A percentile compares a stretch with the other conserved stretches of the same genome.
Conservation (phyloP, 2,797 vertebrate species). For the Gobio occitaniae region DNA sequence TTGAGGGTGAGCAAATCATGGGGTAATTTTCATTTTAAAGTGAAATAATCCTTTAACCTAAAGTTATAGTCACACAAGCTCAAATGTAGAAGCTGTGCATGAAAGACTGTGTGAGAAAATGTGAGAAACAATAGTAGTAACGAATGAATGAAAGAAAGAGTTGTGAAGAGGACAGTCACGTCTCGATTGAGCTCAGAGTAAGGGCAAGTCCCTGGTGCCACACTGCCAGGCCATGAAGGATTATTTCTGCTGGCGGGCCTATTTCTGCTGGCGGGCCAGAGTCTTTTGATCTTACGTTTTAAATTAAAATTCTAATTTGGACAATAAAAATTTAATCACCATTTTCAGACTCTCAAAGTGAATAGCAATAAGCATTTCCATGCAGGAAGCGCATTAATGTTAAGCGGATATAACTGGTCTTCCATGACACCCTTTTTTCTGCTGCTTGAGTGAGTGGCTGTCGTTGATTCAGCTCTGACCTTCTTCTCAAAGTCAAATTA, state of each 20-base stretch:
- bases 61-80: conserved; percentile 8
- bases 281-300: conserved; percentile 90
- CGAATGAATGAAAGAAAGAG: conserved; percentile 10
- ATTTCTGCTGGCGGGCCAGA: conserved; percentile 77
- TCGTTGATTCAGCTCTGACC: conserved; percentile 84
- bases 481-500: conserved; percentile 62
- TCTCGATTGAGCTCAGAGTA: conserved; percentile 35
- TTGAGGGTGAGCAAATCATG: no score
- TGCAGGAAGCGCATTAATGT: conserved; percentile 47
- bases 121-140: conserved; percentile 28
- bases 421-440: conserved; percentile 49
- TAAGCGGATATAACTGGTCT: conserved; percentile 58
- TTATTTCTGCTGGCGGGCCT: conserved; percentile 78
- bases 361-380: conserved; percentile 74
- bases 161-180: conserved; percentile 24
- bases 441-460: conserved; percentile 65
- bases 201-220: conserved; percentile 56
- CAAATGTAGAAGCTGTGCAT: conserved; percentile 12
- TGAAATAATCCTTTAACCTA: neutral
- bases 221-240: conserved; percentile 74
- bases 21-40: no score
- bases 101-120: conserved; percentile 29
- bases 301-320: conserved; percentile 92
- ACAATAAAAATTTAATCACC: conserved; percentile 89
- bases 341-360: conserved; percentile 86